Conservation (phyloP, 92 coral and sea anemone species). For the Epizoanthus rinbou region DNA sequence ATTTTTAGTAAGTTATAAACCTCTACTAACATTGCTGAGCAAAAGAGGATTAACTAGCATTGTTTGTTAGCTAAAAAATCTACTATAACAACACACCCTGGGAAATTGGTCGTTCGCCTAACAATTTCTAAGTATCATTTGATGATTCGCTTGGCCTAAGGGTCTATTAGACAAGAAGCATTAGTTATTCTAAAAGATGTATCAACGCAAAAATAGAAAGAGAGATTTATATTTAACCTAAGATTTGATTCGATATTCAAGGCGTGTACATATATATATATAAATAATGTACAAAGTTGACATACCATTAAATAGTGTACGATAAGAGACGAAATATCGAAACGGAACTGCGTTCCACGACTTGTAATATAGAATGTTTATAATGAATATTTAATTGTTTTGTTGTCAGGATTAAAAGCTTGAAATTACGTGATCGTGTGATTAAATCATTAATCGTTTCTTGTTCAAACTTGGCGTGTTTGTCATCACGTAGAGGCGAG, state of each 20-base stretch:
- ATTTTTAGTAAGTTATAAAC: too few species aligned
- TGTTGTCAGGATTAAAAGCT: constrained; percentile 33
- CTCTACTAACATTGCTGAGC: too few species aligned
- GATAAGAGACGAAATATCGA: constrained; percentile 1
- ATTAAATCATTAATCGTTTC: not conserved
- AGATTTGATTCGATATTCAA: constrained; percentile 21
- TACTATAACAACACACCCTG: too few species aligned
- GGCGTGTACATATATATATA: constrained; percentile 24
- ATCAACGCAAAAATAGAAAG: constrained; percentile 1
- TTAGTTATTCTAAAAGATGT: constrained; percentile 5
- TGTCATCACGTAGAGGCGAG: not conserved
- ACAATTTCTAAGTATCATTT: not conserved
- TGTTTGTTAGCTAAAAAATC: too few species aligned
- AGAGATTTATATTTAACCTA: constrained; percentile 20
- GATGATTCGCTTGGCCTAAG: not conserved
- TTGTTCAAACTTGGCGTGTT: constrained; percentile 11
- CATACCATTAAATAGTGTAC: constrained; percentile 8
- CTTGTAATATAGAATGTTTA: constrained; percentile 38
- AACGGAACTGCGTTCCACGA: constrained; percentile 40
- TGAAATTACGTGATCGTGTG: constrained; percentile 16
- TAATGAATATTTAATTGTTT: constrained; percentile 45
- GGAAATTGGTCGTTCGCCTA: too few species aligned
- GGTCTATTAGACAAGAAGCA: constrained; percentile 4
- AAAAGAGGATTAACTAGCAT: too few species aligned
- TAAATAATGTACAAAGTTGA: not conserved